A percentile compares a stretch with the other conserved stretches of the same genome.
Conservation (phyloP, 2,888 invertebrate genomes). For the Allygus modestus region DNA sequence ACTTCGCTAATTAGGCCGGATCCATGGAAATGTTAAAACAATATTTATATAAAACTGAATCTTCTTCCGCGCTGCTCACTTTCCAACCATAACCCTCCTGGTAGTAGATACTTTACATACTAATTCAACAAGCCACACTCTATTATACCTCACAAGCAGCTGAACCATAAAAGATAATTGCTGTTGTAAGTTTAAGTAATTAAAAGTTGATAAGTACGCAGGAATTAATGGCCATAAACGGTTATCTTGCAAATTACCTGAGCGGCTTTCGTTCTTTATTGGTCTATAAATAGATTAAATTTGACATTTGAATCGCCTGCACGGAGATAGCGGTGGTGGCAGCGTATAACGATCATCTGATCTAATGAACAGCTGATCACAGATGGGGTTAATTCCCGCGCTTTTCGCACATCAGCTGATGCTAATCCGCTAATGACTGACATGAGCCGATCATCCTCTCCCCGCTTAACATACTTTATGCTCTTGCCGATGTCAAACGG, state of each 20-base stretch:
- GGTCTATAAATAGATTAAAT: constrained; percentile 52
- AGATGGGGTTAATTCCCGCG: constrained; percentile 48
- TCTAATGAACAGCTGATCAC: constrained; percentile 53
- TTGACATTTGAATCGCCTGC: constrained; percentile 38
- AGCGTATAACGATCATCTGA: constrained; percentile 29
- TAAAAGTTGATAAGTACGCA: constrained; percentile 50
- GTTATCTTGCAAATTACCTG: constrained; percentile 53
- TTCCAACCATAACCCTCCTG: background rate
- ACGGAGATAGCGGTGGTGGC: constrained; percentile 36
- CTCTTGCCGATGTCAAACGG: constrained; percentile 8
- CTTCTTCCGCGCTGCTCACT: background rate
- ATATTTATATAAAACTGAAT: too few species aligned
- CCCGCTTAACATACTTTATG: constrained; percentile 30
- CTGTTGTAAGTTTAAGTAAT: constrained; percentile 55
- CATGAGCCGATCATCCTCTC: constrained; percentile 51
- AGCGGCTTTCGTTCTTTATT: constrained; percentile 43
- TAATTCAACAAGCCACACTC: constrained; percentile 30
- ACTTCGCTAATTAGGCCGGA: too few species aligned
- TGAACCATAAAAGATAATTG: constrained; percentile 47
- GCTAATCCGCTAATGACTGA: constrained; percentile 57
- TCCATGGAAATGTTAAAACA: too few species aligned
- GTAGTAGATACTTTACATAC: constrained; percentile 33
- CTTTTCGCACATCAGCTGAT: constrained; percentile 45
- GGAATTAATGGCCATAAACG: constrained; percentile 54
- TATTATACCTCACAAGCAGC: constrained; percentile 41